Evolutionary conservation across 2,888 invertebrate species (phyloP), one percentile per base, ranked within the genome.

Genomic region (Atherix ibis): DNA sequence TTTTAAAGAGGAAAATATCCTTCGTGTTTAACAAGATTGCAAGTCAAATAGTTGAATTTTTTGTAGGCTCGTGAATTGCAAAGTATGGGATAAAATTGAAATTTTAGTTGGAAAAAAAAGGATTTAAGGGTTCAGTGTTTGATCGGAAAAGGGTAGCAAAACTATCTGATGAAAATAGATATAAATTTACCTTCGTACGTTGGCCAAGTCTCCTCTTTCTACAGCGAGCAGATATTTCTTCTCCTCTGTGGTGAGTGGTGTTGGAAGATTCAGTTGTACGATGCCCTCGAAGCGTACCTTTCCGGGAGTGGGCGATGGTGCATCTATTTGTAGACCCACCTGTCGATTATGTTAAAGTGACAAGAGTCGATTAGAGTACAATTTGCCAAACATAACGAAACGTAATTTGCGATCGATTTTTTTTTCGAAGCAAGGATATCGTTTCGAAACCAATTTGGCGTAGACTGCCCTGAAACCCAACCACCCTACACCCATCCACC

Each of bases 191-290:
- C 80, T 73, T 52, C 79, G 70, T 15, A 89, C 88, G 53, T 84
- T 83, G 10, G 79, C 76, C 56, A 91, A 71, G 58, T 97, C 94
- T 3, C 94, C 92, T 36, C 94, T 66, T 62, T 94, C 92, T 16
- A 92, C 89, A 0, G 91, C 85, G 36, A 94, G 65, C 18, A 95
- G 70, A 56, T 81, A 94, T 53, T 84, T 87, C 65, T 91, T 92
- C 64, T 94, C 92, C 46, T 85, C 83, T 35, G 77, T 56, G 34
- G 71, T 75, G 37, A 87, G 64, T 6, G 80, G 64, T 49, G 80
- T 77, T 2, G 84, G 82, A 42, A 83, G 59, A 42, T 68, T 70
- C 29, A 73, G 70, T 46, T 73, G 63, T 8, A 10, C 10, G 22
- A 22, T 22, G 12, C 35, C 31, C 16, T 31, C 30, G 18, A 31